Evolutionary conservation across 2,888 invertebrate genomes (phyloP).

Genomic region (Nezara viridula): DNA sequence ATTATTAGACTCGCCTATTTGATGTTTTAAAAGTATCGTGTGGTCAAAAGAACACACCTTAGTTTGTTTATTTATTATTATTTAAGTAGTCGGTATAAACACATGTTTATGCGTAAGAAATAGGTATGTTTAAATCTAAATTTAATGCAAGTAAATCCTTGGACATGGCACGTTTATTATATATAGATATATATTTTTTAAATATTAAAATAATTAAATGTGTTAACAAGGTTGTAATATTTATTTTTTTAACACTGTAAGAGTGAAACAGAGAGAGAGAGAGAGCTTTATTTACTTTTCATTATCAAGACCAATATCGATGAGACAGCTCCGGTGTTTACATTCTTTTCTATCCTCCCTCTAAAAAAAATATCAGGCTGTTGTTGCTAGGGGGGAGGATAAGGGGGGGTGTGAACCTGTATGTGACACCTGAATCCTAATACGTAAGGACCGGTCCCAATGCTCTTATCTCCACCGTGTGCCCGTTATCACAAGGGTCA

Average conservation of each 20-base stretch:
- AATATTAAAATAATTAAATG: too few species aligned
- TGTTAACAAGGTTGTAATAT: too few species aligned
- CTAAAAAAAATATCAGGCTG: slow-evolving; percentile 13
- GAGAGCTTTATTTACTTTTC: background rate
- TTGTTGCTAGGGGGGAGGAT: background rate
- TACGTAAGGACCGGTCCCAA: background rate
- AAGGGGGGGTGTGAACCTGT: background rate
- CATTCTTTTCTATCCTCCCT: background rate
- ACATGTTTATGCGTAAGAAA: too few species aligned
- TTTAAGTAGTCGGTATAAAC: too few species aligned
- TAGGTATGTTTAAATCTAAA: too few species aligned
- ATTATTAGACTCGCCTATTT: too few species aligned
- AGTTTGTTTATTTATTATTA: too few species aligned
- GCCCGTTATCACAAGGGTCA: background rate
- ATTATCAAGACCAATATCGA: background rate
- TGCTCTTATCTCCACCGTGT: background rate
- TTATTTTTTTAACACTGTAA: background rate
- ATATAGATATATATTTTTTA: too few species aligned
- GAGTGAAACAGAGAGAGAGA: background rate
- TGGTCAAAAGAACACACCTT: too few species aligned
- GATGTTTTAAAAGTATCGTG: too few species aligned
- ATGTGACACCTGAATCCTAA: slow-evolving; percentile 15
- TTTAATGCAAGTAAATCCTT: too few species aligned
- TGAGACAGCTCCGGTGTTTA: background rate
- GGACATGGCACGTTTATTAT: too few species aligned